phyloP scores from a whole-genome alignment of 2,113 vertebrate genomes.

The Chionodraco myersi region DNA sequence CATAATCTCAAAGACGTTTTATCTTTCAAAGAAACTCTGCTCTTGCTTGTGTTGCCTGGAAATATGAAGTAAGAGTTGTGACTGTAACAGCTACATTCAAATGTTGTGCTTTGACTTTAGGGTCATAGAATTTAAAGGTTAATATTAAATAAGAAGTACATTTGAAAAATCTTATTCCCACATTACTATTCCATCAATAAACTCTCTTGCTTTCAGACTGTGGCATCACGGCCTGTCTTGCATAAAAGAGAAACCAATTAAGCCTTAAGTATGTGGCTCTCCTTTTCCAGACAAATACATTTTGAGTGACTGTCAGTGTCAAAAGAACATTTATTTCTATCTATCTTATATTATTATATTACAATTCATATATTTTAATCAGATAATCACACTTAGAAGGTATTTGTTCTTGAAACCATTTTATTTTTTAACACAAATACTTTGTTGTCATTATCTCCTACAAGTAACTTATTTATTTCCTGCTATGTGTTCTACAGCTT shows the following conservation, averaged over 20 bases:
- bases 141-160: not conserved
- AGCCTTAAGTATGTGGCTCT: not conserved
- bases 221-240: not conserved
- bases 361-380: not conserved
- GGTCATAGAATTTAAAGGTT: not conserved
- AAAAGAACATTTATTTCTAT: no score
- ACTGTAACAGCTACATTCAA: not conserved
- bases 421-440: no score
- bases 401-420: no score
- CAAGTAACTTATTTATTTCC: not conserved
- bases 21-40: constrained; percentile 6
- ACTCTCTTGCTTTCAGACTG: not conserved
- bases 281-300: not conserved
- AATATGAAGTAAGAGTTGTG: not conserved
- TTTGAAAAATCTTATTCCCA: not conserved
- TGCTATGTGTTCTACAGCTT: not conserved
- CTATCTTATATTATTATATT: no score
- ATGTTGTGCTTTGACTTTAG: not conserved
- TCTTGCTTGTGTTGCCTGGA: not conserved
- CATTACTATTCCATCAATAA: no score
- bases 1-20: constrained; percentile 39
- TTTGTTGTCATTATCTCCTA: no score
- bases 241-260: not conserved
- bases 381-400: no score
- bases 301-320: not conserved